phyloP scores from a whole-genome alignment of 2,113 vertebrate species.

The Diadophis punctatus region DNA sequence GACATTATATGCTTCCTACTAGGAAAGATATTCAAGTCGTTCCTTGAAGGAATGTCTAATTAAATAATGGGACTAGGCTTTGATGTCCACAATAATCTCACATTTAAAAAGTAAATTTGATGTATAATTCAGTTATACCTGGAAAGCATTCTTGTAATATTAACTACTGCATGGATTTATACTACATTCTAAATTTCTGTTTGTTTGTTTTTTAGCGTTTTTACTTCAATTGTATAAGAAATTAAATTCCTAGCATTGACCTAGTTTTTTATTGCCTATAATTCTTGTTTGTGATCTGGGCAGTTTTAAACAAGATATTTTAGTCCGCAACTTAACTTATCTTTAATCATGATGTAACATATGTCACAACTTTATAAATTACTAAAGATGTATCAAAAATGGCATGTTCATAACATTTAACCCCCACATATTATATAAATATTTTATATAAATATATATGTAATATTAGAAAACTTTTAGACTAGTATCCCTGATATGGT shows the following conservation, averaged over 20 bases:
- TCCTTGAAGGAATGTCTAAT: not conserved
- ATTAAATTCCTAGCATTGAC: not conserved
- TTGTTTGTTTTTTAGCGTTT: not conserved
- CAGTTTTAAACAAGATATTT: not conserved
- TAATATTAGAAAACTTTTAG: not conserved
- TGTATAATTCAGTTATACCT: not conserved
- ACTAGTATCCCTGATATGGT: not conserved
- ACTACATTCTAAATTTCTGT: not conserved
- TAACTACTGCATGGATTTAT: not conserved
- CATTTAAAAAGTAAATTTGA: not conserved
- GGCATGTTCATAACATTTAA: not conserved
- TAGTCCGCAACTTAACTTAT: not conserved
- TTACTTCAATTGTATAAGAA: not conserved
- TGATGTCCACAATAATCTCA: not conserved
- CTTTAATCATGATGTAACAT: not conserved
- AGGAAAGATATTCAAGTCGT: not conserved
- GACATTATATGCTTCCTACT: not conserved
- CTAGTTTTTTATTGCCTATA: not conserved
- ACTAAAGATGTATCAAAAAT: not conserved
- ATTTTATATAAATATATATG: not conserved
- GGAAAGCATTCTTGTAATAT: not conserved
- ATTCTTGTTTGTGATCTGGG: not conserved
- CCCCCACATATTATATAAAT: not conserved
- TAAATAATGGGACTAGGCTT: not conserved
- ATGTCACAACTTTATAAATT: not conserved